Evolutionary conservation across 2,888 invertebrate species (phyloP).

Genomic region (Cryptus armator): DNA sequence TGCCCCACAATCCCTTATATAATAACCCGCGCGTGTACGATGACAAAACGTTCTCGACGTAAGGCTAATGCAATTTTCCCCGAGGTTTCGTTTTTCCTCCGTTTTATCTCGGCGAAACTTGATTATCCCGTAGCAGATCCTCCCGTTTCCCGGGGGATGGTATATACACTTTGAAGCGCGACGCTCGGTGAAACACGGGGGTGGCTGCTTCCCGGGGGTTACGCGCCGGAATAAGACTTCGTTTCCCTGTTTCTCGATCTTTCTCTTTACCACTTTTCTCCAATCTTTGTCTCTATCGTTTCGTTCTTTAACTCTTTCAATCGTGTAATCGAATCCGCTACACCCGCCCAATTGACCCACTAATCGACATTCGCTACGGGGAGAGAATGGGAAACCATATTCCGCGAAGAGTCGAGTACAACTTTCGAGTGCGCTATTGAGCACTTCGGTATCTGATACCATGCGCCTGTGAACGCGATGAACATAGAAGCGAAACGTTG

Average conservation of each 20-base stretch:
- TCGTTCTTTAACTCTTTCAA: constrained; percentile 9
- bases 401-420: constrained; percentile 17
- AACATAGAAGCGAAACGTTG: constrained; percentile 1
- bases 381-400: constrained; percentile 51
- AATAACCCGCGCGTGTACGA: constrained; percentile 51
- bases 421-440: constrained; percentile 29
- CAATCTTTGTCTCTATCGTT: constrained; percentile 8
- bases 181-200: constrained; percentile 32
- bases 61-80: constrained; percentile 66
- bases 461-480: neutral
- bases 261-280: constrained; percentile 28
- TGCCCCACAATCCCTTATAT: constrained; percentile 37
- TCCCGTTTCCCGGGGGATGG: constrained; percentile 58
- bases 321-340: constrained; percentile 58
- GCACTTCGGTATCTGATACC: neutral
- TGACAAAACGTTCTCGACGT: constrained; percentile 59
- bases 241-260: neutral
- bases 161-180: constrained; percentile 57
- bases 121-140: constrained; percentile 64
- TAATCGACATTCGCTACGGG: constrained; percentile 59
- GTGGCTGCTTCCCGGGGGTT: constrained; percentile 40
- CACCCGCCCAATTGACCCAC: constrained; percentile 60
- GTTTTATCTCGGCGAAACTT: constrained; percentile 54
- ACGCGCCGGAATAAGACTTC: constrained; percentile 13
- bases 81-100: constrained; percentile 6